Percentiles rank a stretch among this genome's conserved stretches.
Evolutionary conservation across 2,888 invertebrate species (phyloP).

Genomic region (Odontocerum albicorne): DNA sequence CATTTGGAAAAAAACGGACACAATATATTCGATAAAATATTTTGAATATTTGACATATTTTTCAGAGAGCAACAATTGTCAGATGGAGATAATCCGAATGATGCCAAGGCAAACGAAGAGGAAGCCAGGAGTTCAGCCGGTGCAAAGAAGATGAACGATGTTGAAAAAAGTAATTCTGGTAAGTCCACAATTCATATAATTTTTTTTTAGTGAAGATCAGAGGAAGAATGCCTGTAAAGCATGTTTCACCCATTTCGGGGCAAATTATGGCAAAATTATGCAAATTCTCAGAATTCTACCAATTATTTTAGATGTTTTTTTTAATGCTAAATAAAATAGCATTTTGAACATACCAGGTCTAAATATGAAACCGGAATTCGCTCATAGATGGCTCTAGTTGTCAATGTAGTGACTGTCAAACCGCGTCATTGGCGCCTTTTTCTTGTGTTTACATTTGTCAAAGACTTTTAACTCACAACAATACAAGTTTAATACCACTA

Average conservation of each 20-base stretch:
- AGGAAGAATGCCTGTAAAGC: background rate
- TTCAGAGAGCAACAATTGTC: conserved; percentile 51
- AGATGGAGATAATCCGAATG: conserved; percentile 54
- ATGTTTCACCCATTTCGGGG: background rate
- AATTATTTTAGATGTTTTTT: background rate
- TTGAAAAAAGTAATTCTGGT: conserved; percentile 34
- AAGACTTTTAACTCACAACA: too few species aligned
- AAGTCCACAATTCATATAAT: conserved; percentile 20
- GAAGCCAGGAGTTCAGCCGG: conserved; percentile 48
- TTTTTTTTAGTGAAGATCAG: background rate
- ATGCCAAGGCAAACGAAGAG: conserved; percentile 57
- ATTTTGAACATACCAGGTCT: too few species aligned
- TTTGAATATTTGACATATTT: conserved; percentile 14
- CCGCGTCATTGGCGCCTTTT: too few species aligned
- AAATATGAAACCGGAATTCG: too few species aligned
- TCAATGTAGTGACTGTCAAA: too few species aligned
- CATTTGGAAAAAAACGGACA: too few species aligned
- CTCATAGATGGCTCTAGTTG: too few species aligned
- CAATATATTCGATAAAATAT: too few species aligned
- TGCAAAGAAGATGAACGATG: conserved; percentile 40
- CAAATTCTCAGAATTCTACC: background rate
- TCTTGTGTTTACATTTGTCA: too few species aligned
- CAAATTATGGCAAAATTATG: background rate
- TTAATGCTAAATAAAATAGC: background rate
- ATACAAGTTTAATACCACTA: too few species aligned